A percentile compares a stretch with the other conserved stretches of the same genome.
These are phyloP conservation scores for Bos taurus DNA, from an alignment of 2,113 vertebrate genomes.

Conservation along the genomic window ARS-UCD2.0 NC_037339.1:84389001-84389500, in stretches of 20 bases:
- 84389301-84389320: accelerated
- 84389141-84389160: accelerated
- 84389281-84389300: not conserved
- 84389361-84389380: not conserved
- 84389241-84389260: not conserved
- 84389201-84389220: not conserved
- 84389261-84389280: not conserved
- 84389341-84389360: not conserved
- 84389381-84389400: not conserved
- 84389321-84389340: not conserved
- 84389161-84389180: not conserved
- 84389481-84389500: accelerated
- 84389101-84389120: not conserved
- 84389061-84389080: not conserved
- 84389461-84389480: no score
- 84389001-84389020: not conserved
- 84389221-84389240: not conserved
- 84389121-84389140: not conserved
- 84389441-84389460: not conserved
- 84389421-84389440: accelerated
- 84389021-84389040: not conserved
- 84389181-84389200: accelerated
- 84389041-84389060: not conserved
- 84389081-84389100: not conserved
- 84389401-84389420: accelerated